Percentiles rank a stretch among this genome's conserved stretches.
phyloP scores from a whole-genome alignment of 1,140 invertebrate genomes.

The Nephila pilipes region DNA sequence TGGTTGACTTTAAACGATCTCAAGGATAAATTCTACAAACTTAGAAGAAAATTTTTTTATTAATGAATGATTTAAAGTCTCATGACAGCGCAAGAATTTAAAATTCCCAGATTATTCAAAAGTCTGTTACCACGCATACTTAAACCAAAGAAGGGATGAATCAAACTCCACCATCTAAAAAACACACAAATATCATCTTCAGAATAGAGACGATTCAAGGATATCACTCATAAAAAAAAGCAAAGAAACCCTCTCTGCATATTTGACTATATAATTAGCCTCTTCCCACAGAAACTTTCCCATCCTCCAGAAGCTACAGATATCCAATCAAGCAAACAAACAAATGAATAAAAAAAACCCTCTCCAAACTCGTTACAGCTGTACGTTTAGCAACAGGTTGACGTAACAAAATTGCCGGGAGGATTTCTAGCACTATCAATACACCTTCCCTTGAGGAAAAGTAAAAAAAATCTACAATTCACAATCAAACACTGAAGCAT shows the following conservation, averaged over 20 bases:
- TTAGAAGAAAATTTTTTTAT: too few relatives aligned
- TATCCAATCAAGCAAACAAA: background rate
- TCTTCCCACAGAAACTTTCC: slow-evolving; percentile 8
- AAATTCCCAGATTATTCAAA: too few relatives aligned
- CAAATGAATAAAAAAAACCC: background rate
- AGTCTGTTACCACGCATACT: too few relatives aligned
- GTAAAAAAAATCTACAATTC: background rate
- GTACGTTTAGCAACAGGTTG: background rate
- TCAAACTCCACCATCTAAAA: too few relatives aligned
- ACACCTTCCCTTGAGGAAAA: slow-evolving; percentile 18
- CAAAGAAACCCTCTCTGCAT: background rate
- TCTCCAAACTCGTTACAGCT: background rate
- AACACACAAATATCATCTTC: background rate
- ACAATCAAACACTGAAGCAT: background rate
- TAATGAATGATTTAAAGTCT: too few relatives aligned
- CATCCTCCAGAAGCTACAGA: slow-evolving; percentile 3
- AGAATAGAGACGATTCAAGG: slow-evolving; percentile 4
- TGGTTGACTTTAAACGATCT: too few relatives aligned
- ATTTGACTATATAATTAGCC: background rate
- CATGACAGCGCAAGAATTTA: too few relatives aligned
- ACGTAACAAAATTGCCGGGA: slow-evolving; percentile 10
- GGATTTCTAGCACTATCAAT: slow-evolving; percentile 24
- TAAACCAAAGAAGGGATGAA: too few relatives aligned
- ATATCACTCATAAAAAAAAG: background rate
- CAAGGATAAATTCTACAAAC: too few relatives aligned